These are phyloP conservation scores for Reticulitermes lucifugus DNA, from an alignment of 2,888 invertebrate species.

Conservation along the genomic window DNA sequence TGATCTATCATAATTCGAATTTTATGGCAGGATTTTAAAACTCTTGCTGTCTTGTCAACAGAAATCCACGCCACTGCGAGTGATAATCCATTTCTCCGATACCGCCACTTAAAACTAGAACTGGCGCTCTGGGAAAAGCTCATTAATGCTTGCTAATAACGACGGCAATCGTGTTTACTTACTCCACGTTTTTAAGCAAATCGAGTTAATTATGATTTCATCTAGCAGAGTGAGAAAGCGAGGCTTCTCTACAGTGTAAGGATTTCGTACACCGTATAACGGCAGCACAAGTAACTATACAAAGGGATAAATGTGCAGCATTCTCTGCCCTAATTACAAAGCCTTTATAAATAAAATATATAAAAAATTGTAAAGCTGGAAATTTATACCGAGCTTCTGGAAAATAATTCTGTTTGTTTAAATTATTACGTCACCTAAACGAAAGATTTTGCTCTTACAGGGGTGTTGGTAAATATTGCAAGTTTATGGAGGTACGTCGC, in stretches of 20 bases:
- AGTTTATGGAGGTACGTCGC: no score
- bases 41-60: no score
- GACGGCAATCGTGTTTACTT: slow-evolving; percentile 11
- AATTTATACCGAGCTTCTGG: no score
- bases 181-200: background rate
- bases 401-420: no score
- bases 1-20: no score
- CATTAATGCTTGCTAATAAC: slow-evolving; percentile 20
- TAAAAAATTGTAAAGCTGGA: no score
- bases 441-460: no score
- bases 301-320: background rate
- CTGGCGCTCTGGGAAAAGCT: slow-evolving; percentile 6
- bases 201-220: slow-evolving; percentile 7
- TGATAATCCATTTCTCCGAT: background rate
- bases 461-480: no score
- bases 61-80: background rate
- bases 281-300: background rate
- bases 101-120: no score
- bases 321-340: background rate
- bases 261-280: background rate
- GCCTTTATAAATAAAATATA: background rate
- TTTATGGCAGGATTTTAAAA: no score
- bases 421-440: no score
- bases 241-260: background rate
- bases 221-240: background rate